A percentile compares a stretch with the other conserved stretches of the same genome.
Evolutionary conservation across 1,140 invertebrate species (phyloP).

Genomic region (Kradibia gibbosae): DNA sequence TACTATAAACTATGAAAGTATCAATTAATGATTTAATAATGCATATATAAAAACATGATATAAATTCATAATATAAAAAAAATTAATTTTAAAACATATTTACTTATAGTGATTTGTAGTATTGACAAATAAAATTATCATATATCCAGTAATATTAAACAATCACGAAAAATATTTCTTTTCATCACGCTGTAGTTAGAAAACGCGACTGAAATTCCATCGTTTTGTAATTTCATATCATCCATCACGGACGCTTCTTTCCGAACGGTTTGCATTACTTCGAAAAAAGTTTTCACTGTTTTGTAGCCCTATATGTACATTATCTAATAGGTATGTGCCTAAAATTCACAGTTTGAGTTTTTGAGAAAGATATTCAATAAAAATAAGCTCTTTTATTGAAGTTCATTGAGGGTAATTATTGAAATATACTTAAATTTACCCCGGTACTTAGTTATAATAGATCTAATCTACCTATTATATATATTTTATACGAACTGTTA

Average conservation of each 20-base stretch:
- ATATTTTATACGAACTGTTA: too few relatives aligned
- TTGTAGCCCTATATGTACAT: neutral
- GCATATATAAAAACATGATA: too few relatives aligned
- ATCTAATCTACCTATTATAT: too few relatives aligned
- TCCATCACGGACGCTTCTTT: neutral
- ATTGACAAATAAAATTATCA: neutral
- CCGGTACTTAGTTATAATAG: too few relatives aligned
- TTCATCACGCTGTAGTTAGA: slow-evolving; percentile 15
- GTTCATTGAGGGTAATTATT: too few relatives aligned
- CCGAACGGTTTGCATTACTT: slow-evolving; percentile 34
- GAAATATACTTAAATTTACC: too few relatives aligned
- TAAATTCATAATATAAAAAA: too few relatives aligned
- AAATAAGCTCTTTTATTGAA: too few relatives aligned
- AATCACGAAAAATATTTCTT: neutral
- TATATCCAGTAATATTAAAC: neutral
- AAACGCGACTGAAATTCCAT: slow-evolving; percentile 33
- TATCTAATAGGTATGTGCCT: slow-evolving; percentile 20
- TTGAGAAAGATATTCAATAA: too few relatives aligned
- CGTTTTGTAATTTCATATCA: slow-evolving; percentile 35
- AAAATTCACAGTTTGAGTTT: too few relatives aligned
- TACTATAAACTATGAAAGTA: too few relatives aligned
- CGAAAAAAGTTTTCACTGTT: slow-evolving; percentile 30
- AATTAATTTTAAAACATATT: neutral
- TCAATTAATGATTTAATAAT: too few relatives aligned
- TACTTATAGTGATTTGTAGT: neutral